A percentile compares a stretch with the other conserved stretches of the same genome.
These are phyloP conservation scores for Trichonephila inaurata DNA, from an alignment of 1,140 invertebrate species.

Conservation along the genomic window DNA sequence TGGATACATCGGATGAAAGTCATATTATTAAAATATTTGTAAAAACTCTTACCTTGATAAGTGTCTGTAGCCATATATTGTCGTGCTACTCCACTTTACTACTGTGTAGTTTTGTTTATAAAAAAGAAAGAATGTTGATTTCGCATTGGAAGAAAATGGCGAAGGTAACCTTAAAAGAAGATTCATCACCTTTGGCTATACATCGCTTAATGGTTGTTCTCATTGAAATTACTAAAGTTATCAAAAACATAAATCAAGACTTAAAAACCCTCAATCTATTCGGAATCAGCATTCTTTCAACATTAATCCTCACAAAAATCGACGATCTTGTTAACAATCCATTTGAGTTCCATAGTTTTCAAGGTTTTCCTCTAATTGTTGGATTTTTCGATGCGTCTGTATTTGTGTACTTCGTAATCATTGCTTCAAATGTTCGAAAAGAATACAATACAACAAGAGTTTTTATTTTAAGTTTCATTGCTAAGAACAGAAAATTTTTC, in stretches of 20 bases:
- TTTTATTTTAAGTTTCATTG: not conserved
- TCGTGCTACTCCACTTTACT: not conserved
- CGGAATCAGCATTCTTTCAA: not conserved
- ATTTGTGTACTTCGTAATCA: conserved; percentile 1
- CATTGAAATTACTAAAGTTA: not conserved
- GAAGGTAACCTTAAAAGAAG: not conserved
- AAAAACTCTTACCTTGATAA: not conserved
- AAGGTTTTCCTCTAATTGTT: not conserved
- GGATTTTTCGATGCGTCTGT: not conserved
- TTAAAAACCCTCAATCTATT: not conserved
- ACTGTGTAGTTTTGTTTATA: not conserved
- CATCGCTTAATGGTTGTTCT: not conserved
- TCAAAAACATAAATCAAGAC: not conserved
- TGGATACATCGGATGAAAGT: not conserved
- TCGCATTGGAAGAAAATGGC: not conserved
- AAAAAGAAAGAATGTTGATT: not conserved
- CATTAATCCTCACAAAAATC: not conserved
- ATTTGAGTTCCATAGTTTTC: not conserved
- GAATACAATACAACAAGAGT: not conserved
- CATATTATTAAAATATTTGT: not conserved
- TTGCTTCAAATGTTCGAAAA: not conserved
- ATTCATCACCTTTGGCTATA: not conserved
- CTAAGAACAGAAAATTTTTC: no score
- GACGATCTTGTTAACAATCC: not conserved
- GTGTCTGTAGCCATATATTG: not conserved